Conservation (phyloP, 1,140 invertebrate genomes). For the Hormaphis cornu region DNA sequence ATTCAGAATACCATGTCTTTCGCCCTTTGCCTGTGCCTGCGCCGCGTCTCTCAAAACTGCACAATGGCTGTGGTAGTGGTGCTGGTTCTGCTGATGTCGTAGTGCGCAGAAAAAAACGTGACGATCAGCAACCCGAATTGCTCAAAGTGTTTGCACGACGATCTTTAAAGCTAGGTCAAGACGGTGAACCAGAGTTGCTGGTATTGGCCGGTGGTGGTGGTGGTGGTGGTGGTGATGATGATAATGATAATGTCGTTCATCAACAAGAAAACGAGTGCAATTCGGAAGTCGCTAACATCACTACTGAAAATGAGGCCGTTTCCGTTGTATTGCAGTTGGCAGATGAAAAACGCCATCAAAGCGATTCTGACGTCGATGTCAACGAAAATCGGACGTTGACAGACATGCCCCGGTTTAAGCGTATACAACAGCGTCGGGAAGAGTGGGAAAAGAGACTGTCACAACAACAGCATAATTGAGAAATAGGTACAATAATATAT, state of each 20-base stretch:
- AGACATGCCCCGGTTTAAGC: slow-evolving; percentile 51
- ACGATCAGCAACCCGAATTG: slow-evolving; percentile 62
- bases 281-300: no score
- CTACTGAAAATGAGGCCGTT: slow-evolving; percentile 25
- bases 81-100: slow-evolving; percentile 41
- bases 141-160: slow-evolving; percentile 69
- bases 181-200: slow-evolving; percentile 47
- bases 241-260: slow-evolving; percentile 46
- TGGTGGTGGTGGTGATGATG: slow-evolving; percentile 56
- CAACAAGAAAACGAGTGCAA: slow-evolving; percentile 33
- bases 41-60: slow-evolving; percentile 36
- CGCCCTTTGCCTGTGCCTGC: slow-evolving; percentile 44
- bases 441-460: slow-evolving; percentile 64
- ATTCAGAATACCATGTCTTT: background rate
- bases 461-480: slow-evolving; percentile 45
- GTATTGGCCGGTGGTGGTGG: slow-evolving; percentile 43
- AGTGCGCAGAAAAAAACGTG: slow-evolving; percentile 44
- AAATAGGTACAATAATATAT: no score
- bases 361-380: slow-evolving; percentile 39
- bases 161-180: slow-evolving; percentile 63
- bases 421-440: slow-evolving; percentile 60
- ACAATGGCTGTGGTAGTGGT: slow-evolving; percentile 26
- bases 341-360: slow-evolving; percentile 38
- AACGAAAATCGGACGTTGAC: background rate
- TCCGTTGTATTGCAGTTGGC: background rate